Conservation (phyloP, 2,797 vertebrate genomes). For the Neosilurus hyrtlii region DNA sequence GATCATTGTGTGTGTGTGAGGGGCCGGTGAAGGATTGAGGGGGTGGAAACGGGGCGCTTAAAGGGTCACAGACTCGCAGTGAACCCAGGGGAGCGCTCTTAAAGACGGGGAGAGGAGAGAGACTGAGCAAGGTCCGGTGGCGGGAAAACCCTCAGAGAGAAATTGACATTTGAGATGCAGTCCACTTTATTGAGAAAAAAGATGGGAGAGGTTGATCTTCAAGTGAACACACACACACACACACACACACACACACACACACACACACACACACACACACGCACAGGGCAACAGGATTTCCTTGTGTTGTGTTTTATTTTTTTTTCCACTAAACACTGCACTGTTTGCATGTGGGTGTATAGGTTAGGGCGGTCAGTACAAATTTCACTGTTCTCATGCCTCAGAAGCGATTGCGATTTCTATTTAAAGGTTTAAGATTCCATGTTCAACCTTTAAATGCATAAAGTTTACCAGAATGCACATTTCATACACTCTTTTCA, state of each 20-base stretch:
- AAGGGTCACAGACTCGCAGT: slow-evolving; percentile 60
- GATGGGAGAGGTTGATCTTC: slow-evolving; percentile 30
- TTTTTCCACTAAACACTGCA: slow-evolving; percentile 38
- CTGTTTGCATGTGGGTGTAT: slow-evolving; percentile 5
- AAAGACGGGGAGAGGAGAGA: slow-evolving; percentile 54
- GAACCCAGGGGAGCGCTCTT: slow-evolving; percentile 62
- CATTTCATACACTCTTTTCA: background rate
- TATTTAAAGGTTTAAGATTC: background rate
- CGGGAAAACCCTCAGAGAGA: slow-evolving; percentile 53
- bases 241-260: background rate
- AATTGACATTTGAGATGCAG: slow-evolving; percentile 70
- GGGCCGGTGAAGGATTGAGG: slow-evolving; percentile 47
- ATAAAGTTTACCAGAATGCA: background rate
- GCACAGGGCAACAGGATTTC: slow-evolving; percentile 10
- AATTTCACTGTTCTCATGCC: background rate
- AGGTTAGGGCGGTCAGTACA: background rate
- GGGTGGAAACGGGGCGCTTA: background rate
- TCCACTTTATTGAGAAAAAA: slow-evolving; percentile 65
- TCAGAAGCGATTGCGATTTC: background rate
- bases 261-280: too few species aligned
- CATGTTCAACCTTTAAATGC: background rate
- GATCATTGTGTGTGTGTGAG: slow-evolving; percentile 61
- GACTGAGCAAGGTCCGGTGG: slow-evolving; percentile 15
- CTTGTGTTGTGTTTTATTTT: background rate
- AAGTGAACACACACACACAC: slow-evolving; percentile 14